These are phyloP conservation scores for Scleropages formosus DNA, from an alignment of 2,797 vertebrate species.

Conservation along the genomic window DNA sequence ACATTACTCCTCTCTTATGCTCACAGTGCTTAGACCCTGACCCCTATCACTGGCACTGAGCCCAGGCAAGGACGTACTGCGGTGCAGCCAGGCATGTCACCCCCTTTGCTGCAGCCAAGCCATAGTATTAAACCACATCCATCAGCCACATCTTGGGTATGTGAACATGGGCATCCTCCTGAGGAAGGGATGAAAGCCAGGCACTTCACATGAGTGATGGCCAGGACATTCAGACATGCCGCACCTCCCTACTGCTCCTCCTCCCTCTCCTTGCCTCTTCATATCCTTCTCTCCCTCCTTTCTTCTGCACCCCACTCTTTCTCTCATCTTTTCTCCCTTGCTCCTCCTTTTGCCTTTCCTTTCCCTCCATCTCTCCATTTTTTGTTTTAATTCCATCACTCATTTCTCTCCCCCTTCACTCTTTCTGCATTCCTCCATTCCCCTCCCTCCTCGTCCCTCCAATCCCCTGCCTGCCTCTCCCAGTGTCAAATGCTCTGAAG, in stretches of 20 bases:
- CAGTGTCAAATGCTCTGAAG: constrained; percentile 58
- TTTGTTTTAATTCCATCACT: too few species aligned
- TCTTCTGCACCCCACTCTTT: too few species aligned
- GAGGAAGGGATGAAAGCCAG: neutral
- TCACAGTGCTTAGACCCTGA: neutral
- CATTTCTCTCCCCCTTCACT: neutral
- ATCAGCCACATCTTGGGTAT: neutral
- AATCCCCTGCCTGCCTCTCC: too few species aligned
- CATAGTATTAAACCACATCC: neutral
- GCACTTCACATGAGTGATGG: neutral
- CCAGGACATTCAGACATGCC: neutral
- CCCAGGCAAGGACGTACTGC: neutral
- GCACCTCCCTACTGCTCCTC: neutral
- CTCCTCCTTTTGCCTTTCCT: neutral
- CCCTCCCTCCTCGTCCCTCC: constrained; percentile 34
- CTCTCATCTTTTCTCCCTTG: constrained; percentile 7
- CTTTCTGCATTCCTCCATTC: constrained; percentile 44
- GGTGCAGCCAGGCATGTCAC: neutral
- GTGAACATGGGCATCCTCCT: neutral
- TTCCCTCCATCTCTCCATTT: too few species aligned
- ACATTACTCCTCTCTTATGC: constrained; percentile 54
- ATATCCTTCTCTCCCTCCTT: neutral
- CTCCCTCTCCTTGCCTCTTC: constrained; percentile 28
- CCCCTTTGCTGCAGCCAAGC: neutral
- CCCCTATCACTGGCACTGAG: neutral